A percentile compares a stretch with the other conserved stretches of the same genome.
Evolutionary conservation across 2,888 invertebrate genomes (phyloP).

Genomic region (Rutpela maculata): DNA sequence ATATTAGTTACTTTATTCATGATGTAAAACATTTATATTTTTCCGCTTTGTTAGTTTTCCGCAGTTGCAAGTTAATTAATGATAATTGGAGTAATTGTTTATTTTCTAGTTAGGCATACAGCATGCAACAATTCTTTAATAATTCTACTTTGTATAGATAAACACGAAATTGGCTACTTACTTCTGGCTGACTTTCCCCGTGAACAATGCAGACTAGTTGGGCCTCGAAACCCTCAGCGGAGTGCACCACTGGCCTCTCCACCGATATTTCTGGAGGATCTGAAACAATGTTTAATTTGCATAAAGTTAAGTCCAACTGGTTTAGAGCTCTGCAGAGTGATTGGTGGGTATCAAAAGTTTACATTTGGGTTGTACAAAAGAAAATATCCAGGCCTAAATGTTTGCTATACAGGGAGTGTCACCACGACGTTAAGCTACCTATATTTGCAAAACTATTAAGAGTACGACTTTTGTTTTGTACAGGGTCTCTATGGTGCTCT

Average conservation of each 20-base stretch:
- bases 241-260: slow-evolving; percentile 80
- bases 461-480: too few relatives aligned
- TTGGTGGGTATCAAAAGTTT: slow-evolving; percentile 7
- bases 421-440: too few relatives aligned
- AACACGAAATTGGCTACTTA: slow-evolving; percentile 72
- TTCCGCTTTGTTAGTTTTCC: background rate
- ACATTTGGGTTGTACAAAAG: background rate
- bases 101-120: background rate
- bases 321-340: slow-evolving; percentile 15
- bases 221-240: slow-evolving; percentile 81
- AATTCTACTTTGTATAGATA: background rate
- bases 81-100: background rate
- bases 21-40: too few relatives aligned
- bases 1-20: too few relatives aligned
- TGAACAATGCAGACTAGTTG: slow-evolving; percentile 82
- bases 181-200: slow-evolving; percentile 81
- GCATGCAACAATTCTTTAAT: background rate
- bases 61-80: background rate
- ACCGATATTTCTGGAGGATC: slow-evolving; percentile 79
- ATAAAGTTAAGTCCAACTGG: slow-evolving; percentile 26
- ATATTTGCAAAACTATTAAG: too few relatives aligned
- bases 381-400: background rate
- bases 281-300: slow-evolving; percentile 68
- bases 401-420: background rate
- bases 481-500: too few relatives aligned